These are phyloP conservation scores for Mythimna pallens DNA, from an alignment of 2,888 invertebrate species.

Conservation along the genomic window DNA sequence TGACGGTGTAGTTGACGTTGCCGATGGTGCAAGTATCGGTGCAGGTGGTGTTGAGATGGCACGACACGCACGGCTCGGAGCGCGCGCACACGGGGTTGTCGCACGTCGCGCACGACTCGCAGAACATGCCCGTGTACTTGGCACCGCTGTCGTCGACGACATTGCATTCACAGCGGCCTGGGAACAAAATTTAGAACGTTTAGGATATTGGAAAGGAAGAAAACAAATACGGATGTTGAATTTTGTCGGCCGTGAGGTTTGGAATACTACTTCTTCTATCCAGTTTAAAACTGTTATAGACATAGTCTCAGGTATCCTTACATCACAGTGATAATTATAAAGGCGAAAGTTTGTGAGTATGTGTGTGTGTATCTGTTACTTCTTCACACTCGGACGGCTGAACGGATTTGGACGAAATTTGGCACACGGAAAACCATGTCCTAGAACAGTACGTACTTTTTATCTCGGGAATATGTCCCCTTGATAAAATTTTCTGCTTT, in stretches of 20 bases:
- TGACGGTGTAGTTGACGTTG: slow-evolving; percentile 82
- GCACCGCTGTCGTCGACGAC: slow-evolving; percentile 70
- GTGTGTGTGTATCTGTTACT: too few species aligned
- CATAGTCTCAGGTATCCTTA: too few species aligned
- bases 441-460: too few species aligned
- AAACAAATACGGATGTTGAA: too few species aligned
- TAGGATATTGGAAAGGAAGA: neutral
- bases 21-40: slow-evolving; percentile 78
- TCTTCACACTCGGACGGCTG: too few species aligned
- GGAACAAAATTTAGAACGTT: neutral
- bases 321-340: too few species aligned
- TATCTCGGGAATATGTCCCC: too few species aligned
- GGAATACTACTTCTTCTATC: neutral
- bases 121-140: slow-evolving; percentile 86
- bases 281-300: neutral
- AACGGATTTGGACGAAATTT: too few species aligned
- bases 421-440: too few species aligned
- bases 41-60: slow-evolving; percentile 81
- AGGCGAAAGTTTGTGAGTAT: too few species aligned
- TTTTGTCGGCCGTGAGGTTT: neutral
- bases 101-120: slow-evolving; percentile 88
- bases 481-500: too few species aligned
- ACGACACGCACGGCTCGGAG: slow-evolving; percentile 86
- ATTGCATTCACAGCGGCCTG: slow-evolving; percentile 84
- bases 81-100: slow-evolving; percentile 87